Evolutionary conservation across 2,113 vertebrate species (phyloP), one percentile per base, ranked within the genome.

Genomic region (Salvelinus fontinalis): DNA sequence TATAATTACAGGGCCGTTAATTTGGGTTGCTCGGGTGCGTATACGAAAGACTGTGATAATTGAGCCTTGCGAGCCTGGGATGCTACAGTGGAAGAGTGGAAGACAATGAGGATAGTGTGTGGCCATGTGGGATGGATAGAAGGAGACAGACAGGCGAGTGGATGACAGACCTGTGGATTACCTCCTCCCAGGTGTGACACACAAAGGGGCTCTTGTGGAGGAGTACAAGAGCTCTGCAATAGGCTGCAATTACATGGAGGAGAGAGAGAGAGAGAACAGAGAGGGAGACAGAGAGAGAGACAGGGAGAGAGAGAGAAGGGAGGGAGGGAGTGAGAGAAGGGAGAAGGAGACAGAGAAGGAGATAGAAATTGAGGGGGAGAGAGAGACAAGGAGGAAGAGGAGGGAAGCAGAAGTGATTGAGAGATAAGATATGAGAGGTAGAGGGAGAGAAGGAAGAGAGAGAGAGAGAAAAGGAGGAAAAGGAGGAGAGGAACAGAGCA

Each of bases 1-100:
- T 60, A 75, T 78, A 69, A 84, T 84, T 75, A 81, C 70, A 81
- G 73, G 70, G 70, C 65, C n/a, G 34, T 72, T 73, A 44, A 78
- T 62, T 73, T 66, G 31, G 69, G 57, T 44, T 26, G 48, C 44
- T 24, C 48, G 20, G 13, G 22, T 54, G 69, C 49, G 44, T 51
- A 49, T 48, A 27, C 44, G 27, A 71, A 59, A 27, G 24, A 51
- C 4, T 31, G 51, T 31, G 73, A 67, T 71, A 67, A 81, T 67
- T 48, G 22, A 60, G 49, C 29, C 66, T 76, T 29, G 13, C 27
- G 16, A 16, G 76, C 22, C 12, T 26, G 27, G 20, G 16, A 71
- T 29, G 51, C 51, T 57, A 18, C 51, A 54, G 51, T 54, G 51
- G 49, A 18, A 27, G 67, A 24, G 16, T 20, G 11, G 27, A 79